Conservation (phyloP, 1,140 invertebrate genomes). For the Drosophila dunni region DNA sequence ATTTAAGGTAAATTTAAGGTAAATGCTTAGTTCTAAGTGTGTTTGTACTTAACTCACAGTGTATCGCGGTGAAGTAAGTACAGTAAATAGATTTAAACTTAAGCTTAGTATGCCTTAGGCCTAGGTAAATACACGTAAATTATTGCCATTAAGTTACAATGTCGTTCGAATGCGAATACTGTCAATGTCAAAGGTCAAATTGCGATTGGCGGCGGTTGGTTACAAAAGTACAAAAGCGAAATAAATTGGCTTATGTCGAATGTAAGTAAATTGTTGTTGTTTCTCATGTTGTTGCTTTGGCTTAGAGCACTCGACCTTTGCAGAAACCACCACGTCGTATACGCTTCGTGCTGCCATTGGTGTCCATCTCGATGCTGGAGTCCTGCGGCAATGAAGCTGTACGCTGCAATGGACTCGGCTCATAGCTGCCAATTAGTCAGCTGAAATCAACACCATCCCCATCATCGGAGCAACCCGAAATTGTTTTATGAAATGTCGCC, state of each 20-base stretch:
- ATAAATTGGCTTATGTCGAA: slow-evolving; percentile 51
- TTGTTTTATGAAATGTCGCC: slow-evolving; percentile 83
- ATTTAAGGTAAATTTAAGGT: slow-evolving; percentile 11
- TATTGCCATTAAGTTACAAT: slow-evolving; percentile 83
- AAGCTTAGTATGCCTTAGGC: slow-evolving; percentile 47
- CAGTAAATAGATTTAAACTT: slow-evolving; percentile 11
- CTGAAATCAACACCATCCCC: slow-evolving; percentile 79
- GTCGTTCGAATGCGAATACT: slow-evolving; percentile 80
- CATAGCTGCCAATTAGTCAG: slow-evolving; percentile 79
- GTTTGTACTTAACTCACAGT: slow-evolving; percentile 27
- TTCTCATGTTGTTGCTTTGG: neutral
- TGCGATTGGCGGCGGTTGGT: slow-evolving; percentile 50
- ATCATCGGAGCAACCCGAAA: slow-evolving; percentile 81
- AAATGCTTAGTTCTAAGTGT: slow-evolving; percentile 15
- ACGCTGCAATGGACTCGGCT: slow-evolving; percentile 62
- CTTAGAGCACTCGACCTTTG: slow-evolving; percentile 72
- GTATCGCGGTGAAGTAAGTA: slow-evolving; percentile 15
- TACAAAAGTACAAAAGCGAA: slow-evolving; percentile 77
- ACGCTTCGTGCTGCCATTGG: slow-evolving; percentile 44
- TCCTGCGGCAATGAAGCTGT: slow-evolving; percentile 72
- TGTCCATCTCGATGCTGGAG: slow-evolving; percentile 10
- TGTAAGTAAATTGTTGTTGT: slow-evolving; percentile 23
- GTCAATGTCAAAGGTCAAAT: slow-evolving; percentile 44
- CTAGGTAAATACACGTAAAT: slow-evolving; percentile 82
- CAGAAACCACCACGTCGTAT: slow-evolving; percentile 77